Evolutionary conservation across 2,888 invertebrate species (phyloP), one percentile per base, ranked within the genome.

Genomic region (Parnassius glacialis): DNA sequence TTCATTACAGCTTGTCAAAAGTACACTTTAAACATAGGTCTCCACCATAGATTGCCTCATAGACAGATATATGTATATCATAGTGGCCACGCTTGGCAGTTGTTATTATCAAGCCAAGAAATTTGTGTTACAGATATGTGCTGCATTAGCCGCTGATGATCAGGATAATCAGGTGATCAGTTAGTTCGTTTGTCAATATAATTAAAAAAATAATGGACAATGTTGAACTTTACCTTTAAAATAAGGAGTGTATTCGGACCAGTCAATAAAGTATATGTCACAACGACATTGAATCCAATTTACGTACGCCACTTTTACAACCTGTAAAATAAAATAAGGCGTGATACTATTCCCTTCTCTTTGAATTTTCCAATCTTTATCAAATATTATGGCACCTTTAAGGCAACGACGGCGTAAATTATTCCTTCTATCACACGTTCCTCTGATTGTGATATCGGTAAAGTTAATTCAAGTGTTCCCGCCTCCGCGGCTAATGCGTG

Each of bases 401-500:
- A 72, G 12, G 74, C 69, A 10, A 85, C 65, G 50, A 84, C 77
- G 5, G 83, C 71, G 60, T 80, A 85, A 5, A 87, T 68, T 10
- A 90, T 76, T 0, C 75, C 74, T 55, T 70, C 75, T 44, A 90
- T 76, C 2, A 82, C 75, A 12, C 69, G 64, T 50, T 90, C 88
- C 66, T 91, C 90, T 10, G 66, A 47, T 0, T 51, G 56, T 0
- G 89, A 83, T 9, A 87, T 65, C 0, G 89, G 86, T n/a, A 90
- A 66, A 0, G 85, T 81, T 50, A 87, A 65, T 0, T 87, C 84
- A 0, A 87, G 78, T 0, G 84, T 80, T 0, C 88, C 88, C 0
- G 84, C 83, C 65, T 91, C 89, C 0, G 84, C 86, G 0, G 85
- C 86, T n/a, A 90, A 65, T 0, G 87, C 85, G 62, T 90, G 87